Conservation (phyloP, 2,797 vertebrate species). For the Passerculus sandwichensis region DNA sequence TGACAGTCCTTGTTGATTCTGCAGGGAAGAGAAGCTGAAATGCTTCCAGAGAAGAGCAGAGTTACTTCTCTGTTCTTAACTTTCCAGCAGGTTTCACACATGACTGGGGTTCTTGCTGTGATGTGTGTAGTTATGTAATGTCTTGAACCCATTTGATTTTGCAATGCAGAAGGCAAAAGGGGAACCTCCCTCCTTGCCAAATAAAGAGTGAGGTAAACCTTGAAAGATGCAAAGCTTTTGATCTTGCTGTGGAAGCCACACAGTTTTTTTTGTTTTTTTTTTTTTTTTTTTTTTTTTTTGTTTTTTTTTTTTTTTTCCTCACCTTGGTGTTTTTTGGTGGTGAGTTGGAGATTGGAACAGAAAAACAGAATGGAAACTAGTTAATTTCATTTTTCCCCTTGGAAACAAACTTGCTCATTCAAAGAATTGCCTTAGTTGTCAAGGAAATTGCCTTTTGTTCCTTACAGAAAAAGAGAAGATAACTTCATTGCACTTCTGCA, state of each 20-base stretch:
- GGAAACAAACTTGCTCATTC: background rate
- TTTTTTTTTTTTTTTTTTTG: background rate
- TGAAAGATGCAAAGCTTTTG: background rate
- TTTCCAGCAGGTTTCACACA: background rate
- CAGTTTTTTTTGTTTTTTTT: too few species aligned
- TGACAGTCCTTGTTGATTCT: background rate
- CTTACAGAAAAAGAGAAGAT: background rate
- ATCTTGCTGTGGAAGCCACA: background rate
- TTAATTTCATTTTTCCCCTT: background rate
- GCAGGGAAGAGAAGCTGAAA: background rate
- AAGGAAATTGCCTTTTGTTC: background rate
- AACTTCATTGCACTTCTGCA: background rate
- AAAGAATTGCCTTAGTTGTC: background rate
- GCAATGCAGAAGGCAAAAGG: background rate
- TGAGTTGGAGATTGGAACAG: background rate
- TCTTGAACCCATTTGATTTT: background rate
- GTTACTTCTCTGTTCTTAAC: background rate
- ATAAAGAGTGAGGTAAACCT: background rate
- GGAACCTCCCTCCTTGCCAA: background rate
- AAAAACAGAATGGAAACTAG: background rate
- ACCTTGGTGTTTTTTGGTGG: background rate
- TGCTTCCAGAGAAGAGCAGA: background rate
- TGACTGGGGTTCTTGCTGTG: background rate
- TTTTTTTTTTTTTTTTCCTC: accelerated
- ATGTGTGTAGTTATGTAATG: background rate